Conservation (phyloP, 2,113 vertebrate species). For the Aramus guarauna region DNA sequence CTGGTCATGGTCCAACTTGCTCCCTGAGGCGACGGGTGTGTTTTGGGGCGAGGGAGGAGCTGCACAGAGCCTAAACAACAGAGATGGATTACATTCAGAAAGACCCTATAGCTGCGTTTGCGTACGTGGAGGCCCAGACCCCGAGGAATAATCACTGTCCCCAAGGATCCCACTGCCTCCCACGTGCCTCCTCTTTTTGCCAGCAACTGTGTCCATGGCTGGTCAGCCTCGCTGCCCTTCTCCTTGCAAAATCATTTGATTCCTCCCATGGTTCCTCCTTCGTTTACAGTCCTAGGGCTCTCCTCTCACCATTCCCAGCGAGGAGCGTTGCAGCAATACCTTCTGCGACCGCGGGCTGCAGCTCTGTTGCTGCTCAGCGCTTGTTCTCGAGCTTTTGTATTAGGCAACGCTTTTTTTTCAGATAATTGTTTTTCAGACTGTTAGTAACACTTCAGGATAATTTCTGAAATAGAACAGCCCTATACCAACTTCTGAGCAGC, state of each 20-base stretch:
- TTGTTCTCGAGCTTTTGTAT: background rate
- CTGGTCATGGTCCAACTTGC: rapidly evolving
- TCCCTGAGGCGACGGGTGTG: background rate
- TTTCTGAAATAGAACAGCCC: background rate
- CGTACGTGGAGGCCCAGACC: background rate
- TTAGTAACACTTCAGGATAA: background rate
- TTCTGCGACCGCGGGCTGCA: background rate
- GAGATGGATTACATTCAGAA: background rate
- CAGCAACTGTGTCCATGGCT: background rate
- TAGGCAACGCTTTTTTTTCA: background rate
- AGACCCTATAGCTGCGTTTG: background rate
- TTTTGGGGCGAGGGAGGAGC: background rate
- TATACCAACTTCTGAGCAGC: background rate
- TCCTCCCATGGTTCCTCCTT: background rate
- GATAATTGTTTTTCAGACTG: background rate
- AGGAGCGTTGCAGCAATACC: background rate
- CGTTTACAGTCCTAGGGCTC: background rate
- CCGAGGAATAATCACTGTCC: background rate
- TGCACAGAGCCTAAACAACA: background rate
- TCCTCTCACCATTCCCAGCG: background rate
- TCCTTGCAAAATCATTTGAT: background rate
- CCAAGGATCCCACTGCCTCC: background rate
- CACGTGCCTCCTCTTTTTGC: background rate
- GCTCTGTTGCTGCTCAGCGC: background rate
- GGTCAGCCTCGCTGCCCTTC: background rate